Evolutionary conservation across 37 sponge, comb jelly and placozoan species (phyloP).

Genomic region (Hormiphora californensis): DNA sequence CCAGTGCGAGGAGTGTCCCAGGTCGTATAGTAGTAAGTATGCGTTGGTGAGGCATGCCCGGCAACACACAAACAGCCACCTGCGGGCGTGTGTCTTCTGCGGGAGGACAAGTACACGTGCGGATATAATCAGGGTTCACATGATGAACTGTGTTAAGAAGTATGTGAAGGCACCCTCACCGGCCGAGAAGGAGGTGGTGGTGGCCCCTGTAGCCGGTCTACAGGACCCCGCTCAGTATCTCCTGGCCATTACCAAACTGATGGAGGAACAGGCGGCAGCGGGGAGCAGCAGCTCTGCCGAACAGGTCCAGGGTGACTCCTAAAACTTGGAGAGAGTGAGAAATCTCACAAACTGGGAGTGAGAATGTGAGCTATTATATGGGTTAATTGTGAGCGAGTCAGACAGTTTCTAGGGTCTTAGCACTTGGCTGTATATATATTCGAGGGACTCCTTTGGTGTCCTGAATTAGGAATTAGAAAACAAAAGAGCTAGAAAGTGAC

Average conservation of each 20-base stretch:
- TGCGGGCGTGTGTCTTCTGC: conserved; percentile 43
- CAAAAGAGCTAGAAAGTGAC: too few relatives aligned
- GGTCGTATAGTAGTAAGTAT: conserved; percentile 48
- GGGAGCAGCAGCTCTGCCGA: not conserved
- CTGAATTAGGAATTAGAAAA: too few relatives aligned
- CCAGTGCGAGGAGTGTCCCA: conserved; percentile 52
- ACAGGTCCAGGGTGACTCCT: too few relatives aligned
- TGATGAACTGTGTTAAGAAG: conserved; percentile 53
- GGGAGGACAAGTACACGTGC: conserved; percentile 53
- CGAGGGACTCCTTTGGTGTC: too few relatives aligned
- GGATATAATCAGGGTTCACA: conserved; percentile 50
- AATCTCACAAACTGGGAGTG: too few relatives aligned
- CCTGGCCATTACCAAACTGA: conserved; percentile 18
- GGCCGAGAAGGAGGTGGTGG: not conserved
- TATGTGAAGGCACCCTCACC: conserved; percentile 27
- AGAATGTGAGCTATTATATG: too few relatives aligned
- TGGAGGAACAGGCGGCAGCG: conserved; percentile 25
- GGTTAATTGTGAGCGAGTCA: too few relatives aligned
- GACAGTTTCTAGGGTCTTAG: too few relatives aligned
- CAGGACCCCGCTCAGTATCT: conserved; percentile 10
- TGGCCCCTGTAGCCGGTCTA: not conserved
- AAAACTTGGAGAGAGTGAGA: too few relatives aligned
- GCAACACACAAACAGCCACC: conserved; percentile 52
- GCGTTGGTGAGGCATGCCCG: conserved; percentile 48
- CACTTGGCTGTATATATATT: too few relatives aligned